phyloP scores from a whole-genome alignment of 2,797 vertebrate genomes.

The Oryzias dopingdopingensis region DNA sequence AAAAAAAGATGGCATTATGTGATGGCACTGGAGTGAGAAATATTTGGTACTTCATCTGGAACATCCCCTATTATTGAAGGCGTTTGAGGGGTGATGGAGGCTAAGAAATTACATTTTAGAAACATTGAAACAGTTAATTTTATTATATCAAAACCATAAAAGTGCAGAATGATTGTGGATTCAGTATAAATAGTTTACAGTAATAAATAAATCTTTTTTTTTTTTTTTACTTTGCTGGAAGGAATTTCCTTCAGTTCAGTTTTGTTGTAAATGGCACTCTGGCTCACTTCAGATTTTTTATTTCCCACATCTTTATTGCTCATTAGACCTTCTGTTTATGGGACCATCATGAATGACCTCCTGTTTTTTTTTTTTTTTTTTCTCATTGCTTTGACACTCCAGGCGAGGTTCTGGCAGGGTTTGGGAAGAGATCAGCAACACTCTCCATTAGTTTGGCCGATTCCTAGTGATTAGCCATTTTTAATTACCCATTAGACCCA shows the following conservation, averaged over 20 bases:
- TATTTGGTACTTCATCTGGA: neutral
- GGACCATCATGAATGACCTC: slow-evolving; percentile 9
- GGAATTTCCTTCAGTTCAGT: slow-evolving; percentile 13
- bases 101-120: neutral
- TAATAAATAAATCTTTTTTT: neutral
- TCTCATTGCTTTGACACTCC: slow-evolving; percentile 35
- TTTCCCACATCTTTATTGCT: slow-evolving; percentile 6
- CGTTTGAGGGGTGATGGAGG: neutral
- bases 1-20: neutral
- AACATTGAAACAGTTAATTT: too few species aligned
- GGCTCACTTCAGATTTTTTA: neutral
- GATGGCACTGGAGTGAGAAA: neutral
- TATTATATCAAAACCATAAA: too few species aligned
- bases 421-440: slow-evolving; percentile 56
- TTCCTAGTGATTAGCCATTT: slow-evolving; percentile 76
- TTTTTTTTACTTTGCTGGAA: neutral
- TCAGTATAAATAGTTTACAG: slow-evolving; percentile 7
- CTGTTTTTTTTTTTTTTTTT: slow-evolving; percentile 21
- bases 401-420: slow-evolving; percentile 35
- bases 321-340: slow-evolving; percentile 25
- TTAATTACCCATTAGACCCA: slow-evolving; percentile 78
- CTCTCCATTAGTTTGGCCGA: slow-evolving; percentile 70
- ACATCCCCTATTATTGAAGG: neutral
- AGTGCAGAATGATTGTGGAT: slow-evolving; percentile 1
- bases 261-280: slow-evolving; percentile 10